Evolutionary conservation across 2,888 invertebrate species (phyloP), one percentile per base, ranked within the genome.

Genomic region (Gymnocheta viridis): DNA sequence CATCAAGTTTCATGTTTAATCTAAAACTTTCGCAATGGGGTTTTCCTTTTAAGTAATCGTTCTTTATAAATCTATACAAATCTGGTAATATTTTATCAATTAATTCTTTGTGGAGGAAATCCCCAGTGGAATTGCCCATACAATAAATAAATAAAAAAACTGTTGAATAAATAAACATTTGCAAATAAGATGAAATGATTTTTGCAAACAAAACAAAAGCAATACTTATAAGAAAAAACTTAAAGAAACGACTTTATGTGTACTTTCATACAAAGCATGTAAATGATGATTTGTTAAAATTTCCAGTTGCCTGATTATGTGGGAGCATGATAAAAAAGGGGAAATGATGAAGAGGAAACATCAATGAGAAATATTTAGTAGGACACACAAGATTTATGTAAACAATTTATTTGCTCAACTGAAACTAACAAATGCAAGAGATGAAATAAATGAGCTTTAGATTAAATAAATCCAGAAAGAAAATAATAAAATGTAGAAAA

Each of bases 261-360:
- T 38, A 19, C 12, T 58, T 19, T 4, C 29, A 41, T 41, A 17
- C 12, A 29, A 58, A 35, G 32, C 62, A 67, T 74, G 32, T 69
- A 78, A 82, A 82, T 72, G 82, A 82, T 82, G 72, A 82, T 78
- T 82, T 78, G 77, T 72, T 72, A 19, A 78, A 82, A 82, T 82
- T 82, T 82, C 82, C 77, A 78, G 70, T 72, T 82, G 77, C 77
- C 58, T 82, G 82, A 78, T 78, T 82, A 82, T 82, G 82, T 58
- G 66, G 38, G 12, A 51, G 54, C 49, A 35, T 32, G 14, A 44
- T 35, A 35, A 17, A 51, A 35, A 44, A 14, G 14, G 2, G 9
- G 17, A 66, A 49, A 47, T 67, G 49, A 64, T 70, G 41, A 14
- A 44, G 66, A 24, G 47, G 60, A 38, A 64, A 72, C 64, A 72